A percentile compares a stretch with the other conserved stretches of the same genome.
Evolutionary conservation across 2,888 invertebrate genomes (phyloP).

Genomic region (Acleris laterana): DNA sequence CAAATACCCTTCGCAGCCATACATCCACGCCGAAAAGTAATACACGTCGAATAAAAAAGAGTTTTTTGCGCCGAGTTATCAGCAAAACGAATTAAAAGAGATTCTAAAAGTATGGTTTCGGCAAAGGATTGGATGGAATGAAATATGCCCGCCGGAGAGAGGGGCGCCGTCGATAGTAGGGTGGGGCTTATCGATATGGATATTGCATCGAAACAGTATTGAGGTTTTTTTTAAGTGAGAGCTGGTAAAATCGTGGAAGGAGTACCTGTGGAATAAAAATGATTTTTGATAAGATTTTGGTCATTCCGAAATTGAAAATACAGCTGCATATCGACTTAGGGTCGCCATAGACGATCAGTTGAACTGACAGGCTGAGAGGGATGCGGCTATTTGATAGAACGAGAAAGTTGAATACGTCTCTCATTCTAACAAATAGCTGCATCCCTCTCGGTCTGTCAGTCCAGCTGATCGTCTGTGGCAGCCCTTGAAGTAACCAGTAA

Average conservation of each 20-base stretch:
- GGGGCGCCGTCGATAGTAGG: slow-evolving; percentile 7
- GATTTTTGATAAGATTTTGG: too few species aligned
- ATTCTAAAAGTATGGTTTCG: slow-evolving; percentile 41
- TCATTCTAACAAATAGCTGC: too few species aligned
- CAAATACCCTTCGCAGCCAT: background rate
- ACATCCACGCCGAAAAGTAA: slow-evolving; percentile 35
- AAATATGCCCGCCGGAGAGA: slow-evolving; percentile 32
- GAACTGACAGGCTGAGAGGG: too few species aligned
- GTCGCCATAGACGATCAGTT: too few species aligned
- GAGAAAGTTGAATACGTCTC: too few species aligned
- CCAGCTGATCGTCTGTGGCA: too few species aligned
- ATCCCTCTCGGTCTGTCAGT: too few species aligned
- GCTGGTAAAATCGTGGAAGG: background rate
- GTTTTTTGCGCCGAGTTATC: slow-evolving; percentile 34
- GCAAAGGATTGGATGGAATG: slow-evolving; percentile 42
- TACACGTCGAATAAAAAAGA: slow-evolving; percentile 35
- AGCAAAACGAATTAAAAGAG: slow-evolving; percentile 43
- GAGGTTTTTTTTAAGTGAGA: background rate
- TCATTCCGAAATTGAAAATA: too few species aligned
- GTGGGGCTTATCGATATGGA: background rate
- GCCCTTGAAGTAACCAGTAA: too few species aligned
- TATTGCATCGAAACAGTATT: background rate
- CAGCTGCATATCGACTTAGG: too few species aligned
- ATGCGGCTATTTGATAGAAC: too few species aligned
- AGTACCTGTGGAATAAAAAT: too few species aligned